A percentile compares a stretch with the other conserved stretches of the same genome.
Evolutionary conservation across 2,888 invertebrate species (phyloP).

Genomic region (Eupithecia insigniata): DNA sequence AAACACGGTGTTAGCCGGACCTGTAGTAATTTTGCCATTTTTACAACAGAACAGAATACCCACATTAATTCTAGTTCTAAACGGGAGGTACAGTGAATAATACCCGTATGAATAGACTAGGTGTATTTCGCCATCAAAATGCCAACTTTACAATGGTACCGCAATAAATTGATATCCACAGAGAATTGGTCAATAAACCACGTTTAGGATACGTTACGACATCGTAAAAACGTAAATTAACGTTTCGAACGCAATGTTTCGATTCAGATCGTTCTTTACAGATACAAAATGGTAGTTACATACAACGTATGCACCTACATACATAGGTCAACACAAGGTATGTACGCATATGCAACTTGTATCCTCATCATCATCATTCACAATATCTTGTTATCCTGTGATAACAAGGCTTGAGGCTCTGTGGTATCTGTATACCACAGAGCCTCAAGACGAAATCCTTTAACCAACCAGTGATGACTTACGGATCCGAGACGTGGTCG

Average conservation of each 20-base stretch:
- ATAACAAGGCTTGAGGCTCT: too few relatives aligned
- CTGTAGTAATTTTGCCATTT: too few relatives aligned
- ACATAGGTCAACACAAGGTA: too few relatives aligned
- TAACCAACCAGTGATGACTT: too few relatives aligned
- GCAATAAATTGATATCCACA: conserved; percentile 42
- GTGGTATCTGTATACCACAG: too few relatives aligned
- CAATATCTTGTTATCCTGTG: too few relatives aligned
- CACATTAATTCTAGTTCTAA: background rate
- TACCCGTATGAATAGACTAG: background rate
- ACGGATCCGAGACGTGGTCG: too few relatives aligned
- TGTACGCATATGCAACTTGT: background rate
- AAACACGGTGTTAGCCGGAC: too few relatives aligned
- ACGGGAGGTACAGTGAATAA: background rate
- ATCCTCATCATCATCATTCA: too few relatives aligned
- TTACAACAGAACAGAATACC: background rate
- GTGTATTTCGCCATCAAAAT: conserved; percentile 29
- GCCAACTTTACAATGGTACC: conserved; percentile 32
- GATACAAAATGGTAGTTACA: background rate
- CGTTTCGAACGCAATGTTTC: conserved; percentile 30
- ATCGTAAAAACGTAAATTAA: conserved; percentile 38
- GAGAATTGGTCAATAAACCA: conserved; percentile 45
- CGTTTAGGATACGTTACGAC: conserved; percentile 39
- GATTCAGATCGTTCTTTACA: conserved; percentile 13
- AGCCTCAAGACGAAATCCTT: too few relatives aligned
- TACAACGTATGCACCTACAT: background rate